phyloP scores from a whole-genome alignment of 2,797 vertebrate genomes.

The Eptatretus atami region DNA sequence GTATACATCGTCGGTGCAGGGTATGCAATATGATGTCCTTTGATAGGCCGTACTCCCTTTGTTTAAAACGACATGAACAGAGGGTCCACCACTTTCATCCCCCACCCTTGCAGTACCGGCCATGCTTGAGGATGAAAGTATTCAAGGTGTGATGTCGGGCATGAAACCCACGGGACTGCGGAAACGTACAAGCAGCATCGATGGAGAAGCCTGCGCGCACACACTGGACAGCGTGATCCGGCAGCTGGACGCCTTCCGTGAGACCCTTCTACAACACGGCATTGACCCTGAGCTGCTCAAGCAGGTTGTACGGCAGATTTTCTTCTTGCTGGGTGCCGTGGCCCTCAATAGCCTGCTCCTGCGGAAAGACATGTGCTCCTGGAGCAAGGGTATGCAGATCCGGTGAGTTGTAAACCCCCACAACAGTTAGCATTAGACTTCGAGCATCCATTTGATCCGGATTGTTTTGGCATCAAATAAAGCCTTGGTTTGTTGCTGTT shows the following conservation, averaged over 20 bases:
- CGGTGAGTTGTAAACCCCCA: conserved; percentile 20
- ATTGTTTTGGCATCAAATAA: too few species aligned
- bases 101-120: conserved; percentile 29
- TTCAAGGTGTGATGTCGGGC: conserved; percentile 59
- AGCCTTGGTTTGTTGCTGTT: too few species aligned
- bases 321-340: conserved; percentile 41
- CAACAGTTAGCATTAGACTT: too few species aligned
- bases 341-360: conserved; percentile 73
- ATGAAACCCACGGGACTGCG: conserved; percentile 76
- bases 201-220: conserved; percentile 31
- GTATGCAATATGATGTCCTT: too few species aligned
- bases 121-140: conserved; percentile 75
- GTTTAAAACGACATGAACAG: too few species aligned
- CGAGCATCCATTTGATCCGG: too few species aligned
- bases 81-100: background rate
- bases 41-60: too few species aligned
- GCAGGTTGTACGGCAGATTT: conserved; percentile 48
- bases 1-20: too few species aligned
- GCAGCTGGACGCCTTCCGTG: conserved; percentile 41
- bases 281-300: conserved; percentile 39
- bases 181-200: conserved; percentile 50
- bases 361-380: conserved; percentile 91
- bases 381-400: conserved; percentile 95
- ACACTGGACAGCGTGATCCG: conserved; percentile 50
- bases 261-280: conserved; percentile 49